Conservation (phyloP, 2,888 invertebrate species). For the Ryuthela nishihirai region DNA sequence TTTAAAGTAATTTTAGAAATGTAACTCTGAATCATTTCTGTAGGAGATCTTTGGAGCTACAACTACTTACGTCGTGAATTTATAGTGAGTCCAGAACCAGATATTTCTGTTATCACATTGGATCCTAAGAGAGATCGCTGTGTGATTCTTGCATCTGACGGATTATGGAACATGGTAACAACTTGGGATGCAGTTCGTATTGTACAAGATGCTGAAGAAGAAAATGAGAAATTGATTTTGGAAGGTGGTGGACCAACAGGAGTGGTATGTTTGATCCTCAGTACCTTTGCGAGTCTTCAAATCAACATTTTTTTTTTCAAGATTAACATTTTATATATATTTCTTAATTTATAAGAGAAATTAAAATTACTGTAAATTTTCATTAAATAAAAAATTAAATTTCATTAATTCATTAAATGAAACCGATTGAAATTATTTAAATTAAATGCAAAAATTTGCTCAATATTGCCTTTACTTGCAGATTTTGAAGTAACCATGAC, state of each 20-base stretch:
- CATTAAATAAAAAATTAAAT: too few species aligned
- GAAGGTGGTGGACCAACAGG: constrained; percentile 25
- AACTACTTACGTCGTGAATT: constrained; percentile 85
- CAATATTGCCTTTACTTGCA: too few species aligned
- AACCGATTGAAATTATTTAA: too few species aligned
- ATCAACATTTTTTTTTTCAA: background rate
- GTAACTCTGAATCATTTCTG: too few species aligned
- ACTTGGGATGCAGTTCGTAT: constrained; percentile 77
- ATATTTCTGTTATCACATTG: constrained; percentile 79
- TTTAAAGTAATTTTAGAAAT: background rate
- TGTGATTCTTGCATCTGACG: constrained; percentile 93
- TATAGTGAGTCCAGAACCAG: constrained; percentile 97
- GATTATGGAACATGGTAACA: constrained; percentile 92
- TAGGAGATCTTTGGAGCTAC: constrained; percentile 95
- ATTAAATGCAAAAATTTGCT: too few species aligned
- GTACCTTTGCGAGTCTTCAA: background rate
- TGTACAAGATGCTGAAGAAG: constrained; percentile 74
- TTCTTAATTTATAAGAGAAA: too few species aligned
- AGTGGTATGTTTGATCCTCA: constrained; percentile 14
- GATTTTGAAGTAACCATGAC: too few species aligned
- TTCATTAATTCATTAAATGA: too few species aligned
- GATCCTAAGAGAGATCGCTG: constrained; percentile 71
- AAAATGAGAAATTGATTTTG: constrained; percentile 60
- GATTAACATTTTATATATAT: background rate
- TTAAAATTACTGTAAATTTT: too few species aligned